Evolutionary conservation across 2,113 vertebrate genomes (phyloP).

Genomic region (Microtus oregoni): DNA sequence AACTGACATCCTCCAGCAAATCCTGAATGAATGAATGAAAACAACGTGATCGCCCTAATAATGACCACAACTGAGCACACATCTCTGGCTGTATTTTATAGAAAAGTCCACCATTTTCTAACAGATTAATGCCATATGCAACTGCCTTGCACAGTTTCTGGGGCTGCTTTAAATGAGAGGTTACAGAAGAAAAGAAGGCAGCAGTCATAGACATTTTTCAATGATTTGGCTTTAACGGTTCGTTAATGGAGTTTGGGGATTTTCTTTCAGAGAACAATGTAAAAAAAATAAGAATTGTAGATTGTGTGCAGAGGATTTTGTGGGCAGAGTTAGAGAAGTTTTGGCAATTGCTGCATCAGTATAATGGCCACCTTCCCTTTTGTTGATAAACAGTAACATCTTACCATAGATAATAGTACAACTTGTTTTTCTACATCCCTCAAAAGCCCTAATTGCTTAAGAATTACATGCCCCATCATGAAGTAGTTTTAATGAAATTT

Average conservation of each 20-base stretch:
- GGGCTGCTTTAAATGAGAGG: conserved; percentile 63
- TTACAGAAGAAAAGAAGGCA: conserved; percentile 28
- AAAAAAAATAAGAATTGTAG: conserved; percentile 42
- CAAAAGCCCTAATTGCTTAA: conserved; percentile 78
- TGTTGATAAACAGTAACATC: conserved; percentile 81
- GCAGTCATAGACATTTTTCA: conserved; percentile 67
- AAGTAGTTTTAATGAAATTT: conserved; percentile 81
- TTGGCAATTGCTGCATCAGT: conserved; percentile 71
- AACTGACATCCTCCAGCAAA: conserved; percentile 88
- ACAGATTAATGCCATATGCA: conserved; percentile 80
- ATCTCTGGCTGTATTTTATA: conserved; percentile 85
- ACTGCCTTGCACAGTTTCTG: conserved; percentile 72
- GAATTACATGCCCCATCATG: conserved; percentile 74
- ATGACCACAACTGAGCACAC: conserved; percentile 84
- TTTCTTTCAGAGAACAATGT: conserved; percentile 66
- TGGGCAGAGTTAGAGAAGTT: conserved; percentile 74
- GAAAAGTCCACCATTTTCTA: conserved; percentile 88
- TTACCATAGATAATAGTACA: conserved; percentile 82
- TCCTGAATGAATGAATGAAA: conserved; percentile 90
- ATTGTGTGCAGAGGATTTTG: conserved; percentile 11
- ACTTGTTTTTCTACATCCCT: conserved; percentile 81
- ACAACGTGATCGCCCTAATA: conserved; percentile 89
- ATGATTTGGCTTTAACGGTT: conserved; percentile 1
- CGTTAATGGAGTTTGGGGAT: conserved; percentile 67
- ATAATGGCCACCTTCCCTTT: conserved; percentile 77